Percentiles rank a stretch among this genome's conserved stretches.
phyloP scores from a whole-genome alignment of 2,888 invertebrate species.

The Rotaria socialis region DNA sequence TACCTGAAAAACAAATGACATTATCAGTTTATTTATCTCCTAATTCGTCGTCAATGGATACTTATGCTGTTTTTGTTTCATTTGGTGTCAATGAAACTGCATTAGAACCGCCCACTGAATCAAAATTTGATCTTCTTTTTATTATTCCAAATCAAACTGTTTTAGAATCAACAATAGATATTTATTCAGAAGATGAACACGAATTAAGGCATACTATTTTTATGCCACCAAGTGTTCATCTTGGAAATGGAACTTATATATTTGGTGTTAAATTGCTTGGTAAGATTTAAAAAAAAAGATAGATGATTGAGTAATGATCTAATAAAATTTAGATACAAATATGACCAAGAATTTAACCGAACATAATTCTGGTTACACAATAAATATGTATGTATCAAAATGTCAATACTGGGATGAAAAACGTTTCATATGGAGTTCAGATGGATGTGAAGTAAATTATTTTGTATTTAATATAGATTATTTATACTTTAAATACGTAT shows the following conservation, averaged over 20 bases:
- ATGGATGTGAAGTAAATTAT: constrained; percentile 43
- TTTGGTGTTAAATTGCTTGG: constrained; percentile 53
- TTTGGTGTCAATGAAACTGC: constrained; percentile 42
- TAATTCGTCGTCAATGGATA: constrained; percentile 47
- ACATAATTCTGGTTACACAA: constrained; percentile 37
- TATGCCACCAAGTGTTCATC: constrained; percentile 52
- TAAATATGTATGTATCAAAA: constrained; percentile 38
- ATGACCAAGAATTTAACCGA: not conserved
- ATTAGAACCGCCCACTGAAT: constrained; percentile 54
- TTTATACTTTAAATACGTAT: not conserved
- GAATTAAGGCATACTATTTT: constrained; percentile 52
- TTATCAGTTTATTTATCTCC: constrained; percentile 53
- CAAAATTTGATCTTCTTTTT: constrained; percentile 52
- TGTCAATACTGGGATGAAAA: constrained; percentile 46
- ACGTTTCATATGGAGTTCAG: constrained; percentile 40
- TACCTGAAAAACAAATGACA: constrained; percentile 52
- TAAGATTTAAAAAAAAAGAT: constrained; percentile 47
- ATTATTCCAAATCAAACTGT: constrained; percentile 49
- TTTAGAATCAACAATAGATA: not conserved
- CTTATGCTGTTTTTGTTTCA: constrained; percentile 44
- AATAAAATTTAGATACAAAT: not conserved
- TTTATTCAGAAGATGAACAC: constrained; percentile 47
- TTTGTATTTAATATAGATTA: not conserved
- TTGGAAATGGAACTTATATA: constrained; percentile 54
- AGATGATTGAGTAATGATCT: too few species aligned